A percentile compares a stretch with the other conserved stretches of the same genome.
Conservation (phyloP, 2,888 invertebrate genomes). For the Caenorhabditis uteleia region DNA sequence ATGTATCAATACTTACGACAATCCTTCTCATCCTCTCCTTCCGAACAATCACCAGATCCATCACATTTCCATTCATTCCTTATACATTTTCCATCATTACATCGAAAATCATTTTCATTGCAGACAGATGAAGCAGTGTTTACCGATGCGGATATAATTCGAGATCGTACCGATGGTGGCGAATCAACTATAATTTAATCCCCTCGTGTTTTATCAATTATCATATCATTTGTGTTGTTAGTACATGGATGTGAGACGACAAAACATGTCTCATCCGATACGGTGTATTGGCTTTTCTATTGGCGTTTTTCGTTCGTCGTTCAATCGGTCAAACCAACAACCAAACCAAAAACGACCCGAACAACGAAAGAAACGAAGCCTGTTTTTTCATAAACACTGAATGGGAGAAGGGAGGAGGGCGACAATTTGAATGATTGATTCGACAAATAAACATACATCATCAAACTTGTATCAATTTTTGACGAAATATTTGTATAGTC, state of each 20-base stretch:
- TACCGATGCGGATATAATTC: conserved; percentile 39
- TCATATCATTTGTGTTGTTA: not conserved
- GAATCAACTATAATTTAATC: conserved; percentile 28
- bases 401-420: too few relatives aligned
- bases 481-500: too few relatives aligned
- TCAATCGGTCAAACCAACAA: too few relatives aligned
- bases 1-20: conserved; percentile 58
- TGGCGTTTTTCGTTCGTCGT: conserved; percentile 1
- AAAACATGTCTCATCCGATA: conserved; percentile 6
- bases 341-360: too few relatives aligned
- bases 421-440: too few relatives aligned
- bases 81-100: conserved; percentile 83
- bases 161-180: conserved; percentile 32
- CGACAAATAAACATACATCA: too few relatives aligned
- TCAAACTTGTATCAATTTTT: too few relatives aligned
- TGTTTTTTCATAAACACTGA: too few relatives aligned
- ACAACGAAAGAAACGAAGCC: too few relatives aligned
- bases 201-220: not conserved
- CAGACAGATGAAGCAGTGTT: conserved; percentile 54
- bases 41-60: conserved; percentile 77
- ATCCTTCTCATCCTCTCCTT: conserved; percentile 68
- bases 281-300: conserved; percentile 18
- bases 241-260: too few relatives aligned
- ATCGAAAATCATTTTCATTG: conserved; percentile 69
- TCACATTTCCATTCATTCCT: conserved; percentile 73